A percentile compares a stretch with the other conserved stretches of the same genome.
Evolutionary conservation across 92 coral and sea anemone genomes (phyloP).

Genomic region (Umimayanthus chanpuru): DNA sequence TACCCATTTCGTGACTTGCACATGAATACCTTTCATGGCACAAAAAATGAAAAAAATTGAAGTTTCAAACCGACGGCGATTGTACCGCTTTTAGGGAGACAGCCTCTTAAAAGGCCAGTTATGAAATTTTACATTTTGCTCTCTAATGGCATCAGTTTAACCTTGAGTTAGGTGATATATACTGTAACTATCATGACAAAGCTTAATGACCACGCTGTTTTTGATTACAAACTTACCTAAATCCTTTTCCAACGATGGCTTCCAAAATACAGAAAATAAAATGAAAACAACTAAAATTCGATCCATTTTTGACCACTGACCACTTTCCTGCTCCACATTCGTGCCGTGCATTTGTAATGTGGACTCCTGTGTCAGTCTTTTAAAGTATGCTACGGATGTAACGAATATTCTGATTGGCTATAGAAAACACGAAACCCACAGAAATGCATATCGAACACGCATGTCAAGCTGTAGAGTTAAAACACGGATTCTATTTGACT

Average conservation of each 20-base stretch:
- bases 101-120: too few species aligned
- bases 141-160: too few species aligned
- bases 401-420: slow-evolving; percentile 4
- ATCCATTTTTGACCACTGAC: neutral
- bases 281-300: neutral
- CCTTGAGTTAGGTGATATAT: too few species aligned
- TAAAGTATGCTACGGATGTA: neutral
- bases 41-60: too few species aligned
- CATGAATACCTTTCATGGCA: too few species aligned
- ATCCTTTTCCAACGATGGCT: slow-evolving; percentile 9
- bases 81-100: too few species aligned
- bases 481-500: neutral
- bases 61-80: too few species aligned
- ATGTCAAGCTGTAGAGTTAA: neutral
- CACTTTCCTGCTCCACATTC: neutral
- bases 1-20: too few species aligned
- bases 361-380: neutral
- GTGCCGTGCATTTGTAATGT: neutral
- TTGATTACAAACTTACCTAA: neutral
- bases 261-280: neutral
- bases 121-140: too few species aligned
- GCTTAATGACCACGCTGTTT: too few species aligned
- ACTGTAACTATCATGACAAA: too few species aligned
- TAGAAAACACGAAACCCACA: neutral
- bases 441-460: neutral